These are phyloP conservation scores for Scopus umbretta DNA, from an alignment of 2,113 vertebrate species.

Conservation along the genomic window DNA sequence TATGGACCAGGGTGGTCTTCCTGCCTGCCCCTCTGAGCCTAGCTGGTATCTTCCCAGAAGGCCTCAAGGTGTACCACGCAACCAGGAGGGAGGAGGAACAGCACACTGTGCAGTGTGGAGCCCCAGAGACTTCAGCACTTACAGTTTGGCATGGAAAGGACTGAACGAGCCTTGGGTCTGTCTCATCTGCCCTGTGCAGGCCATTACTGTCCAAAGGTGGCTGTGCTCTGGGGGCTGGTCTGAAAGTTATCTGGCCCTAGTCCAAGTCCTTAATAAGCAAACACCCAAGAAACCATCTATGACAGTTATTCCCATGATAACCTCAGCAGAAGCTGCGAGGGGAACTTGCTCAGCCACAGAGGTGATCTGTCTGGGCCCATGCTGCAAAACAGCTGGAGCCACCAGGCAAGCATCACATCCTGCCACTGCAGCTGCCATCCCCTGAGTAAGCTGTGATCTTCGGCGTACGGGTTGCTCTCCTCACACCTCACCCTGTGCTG, in stretches of 20 bases:
- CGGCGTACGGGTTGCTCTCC: neutral
- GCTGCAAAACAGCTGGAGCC: neutral
- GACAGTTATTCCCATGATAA: neutral
- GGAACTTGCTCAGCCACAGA: neutral
- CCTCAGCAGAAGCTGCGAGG: neutral
- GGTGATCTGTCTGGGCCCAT: neutral
- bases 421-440: neutral
- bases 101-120: neutral
- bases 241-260: neutral
- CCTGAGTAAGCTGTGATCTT: neutral
- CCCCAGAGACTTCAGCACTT: neutral
- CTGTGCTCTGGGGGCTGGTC: neutral
- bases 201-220: neutral
- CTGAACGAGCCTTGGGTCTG: accelerated
- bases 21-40: neutral
- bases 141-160: neutral
- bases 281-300: neutral
- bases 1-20: neutral
- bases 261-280: neutral
- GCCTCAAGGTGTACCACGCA: neutral
- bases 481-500: accelerated
- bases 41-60: neutral
- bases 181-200: neutral
- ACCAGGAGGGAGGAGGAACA: neutral
- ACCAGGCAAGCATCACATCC: accelerated